These are phyloP conservation scores for Harpalus rufipes DNA, from an alignment of 2,888 invertebrate genomes.

Conservation along the genomic window DNA sequence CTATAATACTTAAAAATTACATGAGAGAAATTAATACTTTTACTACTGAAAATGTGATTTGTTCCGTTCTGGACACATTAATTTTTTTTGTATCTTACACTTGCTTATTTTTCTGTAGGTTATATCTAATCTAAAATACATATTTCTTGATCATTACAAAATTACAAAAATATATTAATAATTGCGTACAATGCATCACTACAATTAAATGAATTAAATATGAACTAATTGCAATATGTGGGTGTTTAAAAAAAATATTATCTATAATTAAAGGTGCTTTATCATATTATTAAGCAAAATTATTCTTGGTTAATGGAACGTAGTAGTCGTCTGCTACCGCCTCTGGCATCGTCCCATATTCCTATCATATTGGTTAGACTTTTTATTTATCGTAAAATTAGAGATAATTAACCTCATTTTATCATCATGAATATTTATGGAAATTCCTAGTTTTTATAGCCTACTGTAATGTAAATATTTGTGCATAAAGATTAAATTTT, in stretches of 20 bases:
- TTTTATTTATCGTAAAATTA: conserved; percentile 24
- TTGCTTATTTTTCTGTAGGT: no score
- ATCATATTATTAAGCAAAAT: background rate
- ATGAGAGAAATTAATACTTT: no score
- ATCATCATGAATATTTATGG: conserved; percentile 29
- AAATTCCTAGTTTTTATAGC: conserved; percentile 26
- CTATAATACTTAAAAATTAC: no score
- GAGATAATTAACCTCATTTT: conserved; percentile 43
- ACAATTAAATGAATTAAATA: background rate
- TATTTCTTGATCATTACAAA: background rate
- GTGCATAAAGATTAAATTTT: conserved; percentile 19
- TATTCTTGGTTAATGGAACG: background rate
- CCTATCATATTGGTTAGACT: conserved; percentile 1
- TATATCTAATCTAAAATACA: no score
- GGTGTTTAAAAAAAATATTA: background rate
- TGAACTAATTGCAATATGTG: background rate
- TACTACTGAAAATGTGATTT: no score
- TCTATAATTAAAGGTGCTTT: background rate
- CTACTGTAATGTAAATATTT: no score
- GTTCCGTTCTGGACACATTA: no score
- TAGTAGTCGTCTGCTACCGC: background rate
- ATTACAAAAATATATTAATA: background rate
- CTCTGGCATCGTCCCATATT: background rate
- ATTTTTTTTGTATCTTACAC: no score
- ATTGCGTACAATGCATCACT: background rate